phyloP scores from a whole-genome alignment of 2,797 vertebrate species.

The Erethizon dorsatum region DNA sequence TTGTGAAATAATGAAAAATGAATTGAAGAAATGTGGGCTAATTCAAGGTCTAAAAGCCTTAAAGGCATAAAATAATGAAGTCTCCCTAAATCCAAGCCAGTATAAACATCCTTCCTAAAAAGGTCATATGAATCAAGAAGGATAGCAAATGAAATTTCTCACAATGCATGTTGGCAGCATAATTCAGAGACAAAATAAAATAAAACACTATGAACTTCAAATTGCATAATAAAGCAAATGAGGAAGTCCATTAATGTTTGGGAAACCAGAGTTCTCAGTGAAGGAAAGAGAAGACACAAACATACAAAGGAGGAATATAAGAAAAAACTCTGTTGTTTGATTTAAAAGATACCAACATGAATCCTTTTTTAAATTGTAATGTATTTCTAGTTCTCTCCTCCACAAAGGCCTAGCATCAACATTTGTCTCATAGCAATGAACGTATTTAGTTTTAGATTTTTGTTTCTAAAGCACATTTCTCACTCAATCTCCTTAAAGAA shows the following conservation, averaged over 20 bases:
- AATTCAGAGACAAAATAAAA: constrained; percentile 57
- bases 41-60: constrained; percentile 16
- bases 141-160: constrained; percentile 11
- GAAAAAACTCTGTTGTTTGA: neutral
- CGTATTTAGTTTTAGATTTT: constrained; percentile 17
- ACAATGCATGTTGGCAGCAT: constrained; percentile 33
- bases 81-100: constrained; percentile 52
- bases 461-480: constrained; percentile 28
- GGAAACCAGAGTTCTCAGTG: neutral
- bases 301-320: neutral
- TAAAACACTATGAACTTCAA: constrained; percentile 38
- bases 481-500: neutral
- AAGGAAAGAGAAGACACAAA: constrained; percentile 20
- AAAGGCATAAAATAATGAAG: constrained; percentile 35
- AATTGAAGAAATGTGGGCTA: neutral
- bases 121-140: neutral
- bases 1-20: constrained; percentile 13
- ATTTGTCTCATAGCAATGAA: neutral
- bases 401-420: neutral
- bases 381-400: neutral
- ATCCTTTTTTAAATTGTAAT: neutral
- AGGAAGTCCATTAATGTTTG: constrained; percentile 11
- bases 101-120: constrained; percentile 30
- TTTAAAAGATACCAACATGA: neutral
- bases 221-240: constrained; percentile 26